Conservation (phyloP, 2,797 vertebrate species). For the Pseudopleuronectes americanus region DNA sequence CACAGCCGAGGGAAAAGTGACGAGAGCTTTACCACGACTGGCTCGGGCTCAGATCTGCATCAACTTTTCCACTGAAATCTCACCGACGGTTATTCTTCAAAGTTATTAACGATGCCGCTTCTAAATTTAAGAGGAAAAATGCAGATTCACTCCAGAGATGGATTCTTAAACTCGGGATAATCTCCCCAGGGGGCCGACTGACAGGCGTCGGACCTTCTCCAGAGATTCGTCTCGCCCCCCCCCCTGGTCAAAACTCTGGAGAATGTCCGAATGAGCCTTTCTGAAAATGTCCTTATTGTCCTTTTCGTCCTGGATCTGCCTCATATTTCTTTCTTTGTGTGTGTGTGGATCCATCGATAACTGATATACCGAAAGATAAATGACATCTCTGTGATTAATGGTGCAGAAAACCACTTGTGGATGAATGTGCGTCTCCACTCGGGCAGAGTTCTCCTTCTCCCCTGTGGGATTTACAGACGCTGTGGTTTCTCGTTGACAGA, state of each 20-base stretch:
- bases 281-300: too few species aligned
- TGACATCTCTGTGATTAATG: constrained; percentile 38
- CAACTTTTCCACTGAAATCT: neutral
- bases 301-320: constrained; percentile 1
- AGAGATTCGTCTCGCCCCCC: too few species aligned
- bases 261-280: too few species aligned
- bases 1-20: neutral
- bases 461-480: constrained; percentile 2
- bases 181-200: too few species aligned
- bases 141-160: too few species aligned
- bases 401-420: constrained; percentile 37
- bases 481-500: constrained; percentile 20
- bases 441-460: neutral
- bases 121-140: neutral
- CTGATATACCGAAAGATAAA: constrained; percentile 16
- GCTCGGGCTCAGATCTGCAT: neutral
- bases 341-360: constrained; percentile 38
- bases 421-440: constrained; percentile 22
- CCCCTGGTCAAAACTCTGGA: too few species aligned
- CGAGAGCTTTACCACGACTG: constrained; percentile 1
- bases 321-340: neutral
- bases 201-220: too few species aligned
- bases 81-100: neutral
- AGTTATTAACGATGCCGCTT: neutral
- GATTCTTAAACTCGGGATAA: too few species aligned